Conservation (phyloP, 2,113 vertebrate genomes). For the Spea multiplicata region DNA sequence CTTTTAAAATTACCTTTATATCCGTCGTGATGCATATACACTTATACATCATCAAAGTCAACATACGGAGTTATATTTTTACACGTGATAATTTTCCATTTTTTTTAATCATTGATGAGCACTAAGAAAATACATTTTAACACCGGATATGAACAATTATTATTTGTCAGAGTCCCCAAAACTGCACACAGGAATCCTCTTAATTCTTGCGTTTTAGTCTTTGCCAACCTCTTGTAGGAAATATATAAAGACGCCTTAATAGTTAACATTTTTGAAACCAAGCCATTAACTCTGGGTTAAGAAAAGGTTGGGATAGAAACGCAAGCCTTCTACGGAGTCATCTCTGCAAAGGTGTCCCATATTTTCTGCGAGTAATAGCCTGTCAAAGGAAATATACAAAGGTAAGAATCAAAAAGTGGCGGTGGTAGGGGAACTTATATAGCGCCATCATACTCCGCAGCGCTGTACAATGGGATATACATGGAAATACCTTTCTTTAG, state of each 20-base stretch:
- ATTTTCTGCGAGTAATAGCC: slow-evolving; percentile 93
- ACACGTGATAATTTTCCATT: background rate
- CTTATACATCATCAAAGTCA: no score
- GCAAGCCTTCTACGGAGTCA: slow-evolving; percentile 94
- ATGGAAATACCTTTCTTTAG: slow-evolving; percentile 84
- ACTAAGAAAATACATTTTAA: slow-evolving; percentile 10
- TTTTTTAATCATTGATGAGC: background rate
- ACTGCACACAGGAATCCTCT: background rate
- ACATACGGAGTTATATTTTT: no score
- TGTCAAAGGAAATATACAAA: slow-evolving; percentile 54
- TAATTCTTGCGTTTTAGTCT: background rate
- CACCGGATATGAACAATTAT: background rate
- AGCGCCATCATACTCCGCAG: background rate
- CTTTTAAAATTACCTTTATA: no score
- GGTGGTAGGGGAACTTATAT: background rate
- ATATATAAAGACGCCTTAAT: background rate
- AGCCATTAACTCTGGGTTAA: slow-evolving; percentile 69
- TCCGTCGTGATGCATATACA: no score
- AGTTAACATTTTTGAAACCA: background rate
- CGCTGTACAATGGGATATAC: background rate
- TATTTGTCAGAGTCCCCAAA: background rate
- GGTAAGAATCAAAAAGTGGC: background rate
- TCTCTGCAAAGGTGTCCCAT: slow-evolving; percentile 95
- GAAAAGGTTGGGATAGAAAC: slow-evolving; percentile 95
- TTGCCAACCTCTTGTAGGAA: background rate